phyloP scores from a whole-genome alignment of 1,140 invertebrate genomes.

The Contarinia nasturtii region DNA sequence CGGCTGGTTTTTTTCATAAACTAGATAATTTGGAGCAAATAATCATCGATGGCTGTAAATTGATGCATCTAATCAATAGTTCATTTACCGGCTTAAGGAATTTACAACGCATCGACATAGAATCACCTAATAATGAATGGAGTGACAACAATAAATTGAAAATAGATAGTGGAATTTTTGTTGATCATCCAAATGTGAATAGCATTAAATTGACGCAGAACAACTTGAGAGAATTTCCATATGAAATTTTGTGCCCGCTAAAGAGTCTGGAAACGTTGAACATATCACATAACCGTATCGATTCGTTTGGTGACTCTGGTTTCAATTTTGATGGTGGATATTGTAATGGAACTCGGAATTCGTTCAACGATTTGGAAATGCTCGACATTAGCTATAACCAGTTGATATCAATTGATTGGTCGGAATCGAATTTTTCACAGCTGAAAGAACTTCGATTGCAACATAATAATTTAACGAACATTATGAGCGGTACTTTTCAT shows the following conservation, averaged over 20 bases:
- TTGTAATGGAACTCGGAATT: slow-evolving; percentile 7
- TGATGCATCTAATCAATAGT: slow-evolving; percentile 43
- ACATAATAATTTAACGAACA: slow-evolving; percentile 49
- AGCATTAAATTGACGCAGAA: slow-evolving; percentile 51
- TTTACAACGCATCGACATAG: slow-evolving; percentile 45
- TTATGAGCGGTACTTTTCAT: slow-evolving; percentile 42
- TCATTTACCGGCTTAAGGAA: slow-evolving; percentile 48
- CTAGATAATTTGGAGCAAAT: slow-evolving; percentile 48
- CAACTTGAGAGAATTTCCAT: slow-evolving; percentile 48
- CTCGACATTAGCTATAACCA: slow-evolving; percentile 56
- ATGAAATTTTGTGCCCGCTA: slow-evolving; percentile 48
- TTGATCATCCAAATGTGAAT: slow-evolving; percentile 43
- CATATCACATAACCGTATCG: slow-evolving; percentile 51
- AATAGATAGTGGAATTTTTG: slow-evolving; percentile 36
- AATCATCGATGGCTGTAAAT: slow-evolving; percentile 47
- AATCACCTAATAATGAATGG: slow-evolving; percentile 49
- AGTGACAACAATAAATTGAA: slow-evolving; percentile 38
- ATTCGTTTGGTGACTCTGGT: slow-evolving; percentile 43
- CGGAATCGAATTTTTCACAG: slow-evolving; percentile 39
- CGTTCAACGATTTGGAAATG: slow-evolving; percentile 35
- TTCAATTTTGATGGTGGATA: slow-evolving; percentile 31
- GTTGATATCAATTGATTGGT: slow-evolving; percentile 41
- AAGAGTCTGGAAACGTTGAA: slow-evolving; percentile 53
- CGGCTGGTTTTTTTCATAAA: slow-evolving; percentile 40
- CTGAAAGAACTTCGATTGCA: slow-evolving; percentile 53